Evolutionary conservation across 2,797 vertebrate species (phyloP).

Genomic region (Girardinus metallicus): DNA sequence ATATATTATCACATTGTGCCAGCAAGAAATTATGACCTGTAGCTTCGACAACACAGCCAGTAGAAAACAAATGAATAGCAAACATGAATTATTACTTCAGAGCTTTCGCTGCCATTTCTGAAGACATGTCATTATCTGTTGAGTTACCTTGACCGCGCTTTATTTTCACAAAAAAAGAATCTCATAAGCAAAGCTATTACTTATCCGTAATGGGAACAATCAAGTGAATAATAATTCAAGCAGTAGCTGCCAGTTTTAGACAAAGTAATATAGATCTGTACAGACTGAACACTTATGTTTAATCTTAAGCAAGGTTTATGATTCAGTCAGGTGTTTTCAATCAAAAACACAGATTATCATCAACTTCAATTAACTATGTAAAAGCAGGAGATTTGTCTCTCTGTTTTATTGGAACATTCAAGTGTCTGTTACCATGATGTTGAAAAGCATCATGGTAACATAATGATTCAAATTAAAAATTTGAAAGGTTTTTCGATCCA

Average conservation of each 20-base stretch:
- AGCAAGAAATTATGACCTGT: conserved; percentile 49
- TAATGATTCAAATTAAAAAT: background rate
- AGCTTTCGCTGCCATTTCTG: conserved; percentile 10
- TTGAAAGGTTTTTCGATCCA: background rate
- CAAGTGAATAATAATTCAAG: conserved; percentile 12
- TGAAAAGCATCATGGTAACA: too few relatives aligned
- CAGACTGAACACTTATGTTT: background rate
- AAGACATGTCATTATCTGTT: conserved; percentile 37
- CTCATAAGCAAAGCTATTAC: conserved; percentile 24
- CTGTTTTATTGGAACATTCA: background rate
- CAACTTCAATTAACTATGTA: background rate
- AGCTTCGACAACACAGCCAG: conserved; percentile 24
- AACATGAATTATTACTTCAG: conserved; percentile 37
- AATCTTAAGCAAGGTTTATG: conserved; percentile 2
- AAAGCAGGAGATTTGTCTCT: background rate
- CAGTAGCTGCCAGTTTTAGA: background rate
- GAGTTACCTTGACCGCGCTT: conserved; percentile 32
- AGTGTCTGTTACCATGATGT: background rate
- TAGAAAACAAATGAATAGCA: conserved; percentile 48
- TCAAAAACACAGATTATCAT: background rate
- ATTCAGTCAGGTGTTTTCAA: background rate
- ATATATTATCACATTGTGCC: conserved; percentile 42
- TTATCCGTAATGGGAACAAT: conserved; percentile 19
- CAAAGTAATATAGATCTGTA: background rate
- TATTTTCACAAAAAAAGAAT: conserved; percentile 29